Conservation (phyloP, 1,140 invertebrate genomes). For the Hyles euphorbiae region DNA sequence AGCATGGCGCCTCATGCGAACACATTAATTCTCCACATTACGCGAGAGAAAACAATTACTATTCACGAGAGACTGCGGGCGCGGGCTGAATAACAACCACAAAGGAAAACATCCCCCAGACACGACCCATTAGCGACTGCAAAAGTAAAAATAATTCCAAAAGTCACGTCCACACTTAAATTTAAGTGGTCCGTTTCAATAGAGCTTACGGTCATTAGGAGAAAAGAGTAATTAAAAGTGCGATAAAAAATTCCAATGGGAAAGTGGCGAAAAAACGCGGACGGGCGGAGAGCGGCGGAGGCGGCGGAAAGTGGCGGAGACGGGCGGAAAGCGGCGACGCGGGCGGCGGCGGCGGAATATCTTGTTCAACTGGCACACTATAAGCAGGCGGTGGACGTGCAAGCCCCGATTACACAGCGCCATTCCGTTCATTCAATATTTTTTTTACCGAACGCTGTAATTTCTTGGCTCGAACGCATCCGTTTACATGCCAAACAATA, state of each 20-base stretch:
- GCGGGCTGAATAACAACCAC: slow-evolving; percentile 6
- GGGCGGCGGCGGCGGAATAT: slow-evolving; percentile 19
- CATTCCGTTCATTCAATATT: slow-evolving; percentile 73
- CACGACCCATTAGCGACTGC: slow-evolving; percentile 30
- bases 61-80: not conserved
- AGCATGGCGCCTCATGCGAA: slow-evolving; percentile 6
- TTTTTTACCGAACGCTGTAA: slow-evolving; percentile 72
- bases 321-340: not conserved
- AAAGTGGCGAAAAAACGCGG: slow-evolving; percentile 12
- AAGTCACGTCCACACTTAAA: slow-evolving; percentile 56
- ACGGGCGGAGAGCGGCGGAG: not conserved
- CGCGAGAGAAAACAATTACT: slow-evolving; percentile 8
- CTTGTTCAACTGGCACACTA: slow-evolving; percentile 56
- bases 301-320: not conserved
- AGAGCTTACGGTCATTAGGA: slow-evolving; percentile 57
- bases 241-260: slow-evolving; percentile 43
- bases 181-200: slow-evolving; percentile 57
- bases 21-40: slow-evolving; percentile 9
- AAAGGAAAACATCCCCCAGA: slow-evolving; percentile 5
- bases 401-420: slow-evolving; percentile 56
- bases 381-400: slow-evolving; percentile 10
- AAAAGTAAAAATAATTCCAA: slow-evolving; percentile 41
- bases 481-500: slow-evolving; percentile 75
- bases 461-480: slow-evolving; percentile 75
- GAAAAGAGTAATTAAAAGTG: slow-evolving; percentile 67